Conservation (phyloP, 2,113 vertebrate species). For the Calonectris borealis region DNA sequence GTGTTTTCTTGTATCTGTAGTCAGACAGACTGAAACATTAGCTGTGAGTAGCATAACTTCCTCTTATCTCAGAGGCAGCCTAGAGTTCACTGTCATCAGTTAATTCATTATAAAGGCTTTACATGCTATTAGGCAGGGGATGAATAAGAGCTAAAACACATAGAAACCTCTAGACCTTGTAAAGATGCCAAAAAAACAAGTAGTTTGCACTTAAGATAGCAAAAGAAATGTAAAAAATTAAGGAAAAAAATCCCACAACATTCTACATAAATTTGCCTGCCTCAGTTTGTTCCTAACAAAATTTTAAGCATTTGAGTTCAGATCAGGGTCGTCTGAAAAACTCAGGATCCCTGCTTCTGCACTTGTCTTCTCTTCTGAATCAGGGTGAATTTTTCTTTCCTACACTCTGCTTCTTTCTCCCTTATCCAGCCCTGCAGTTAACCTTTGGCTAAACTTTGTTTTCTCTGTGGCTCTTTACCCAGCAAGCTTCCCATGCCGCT, state of each 20-base stretch:
- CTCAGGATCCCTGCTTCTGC: neutral
- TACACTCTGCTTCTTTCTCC: neutral
- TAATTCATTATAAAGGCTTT: neutral
- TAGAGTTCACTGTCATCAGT: neutral
- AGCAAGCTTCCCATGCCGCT: neutral
- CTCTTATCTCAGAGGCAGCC: neutral
- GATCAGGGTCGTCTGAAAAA: neutral
- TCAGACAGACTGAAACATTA: neutral
- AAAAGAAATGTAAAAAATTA: neutral
- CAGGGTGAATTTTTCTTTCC: neutral
- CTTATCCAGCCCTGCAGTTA: neutral
- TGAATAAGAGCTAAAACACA: neutral
- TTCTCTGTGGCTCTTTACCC: neutral
- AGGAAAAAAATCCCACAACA: neutral
- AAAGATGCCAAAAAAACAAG: neutral
- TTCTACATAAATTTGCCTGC: neutral
- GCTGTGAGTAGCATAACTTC: neutral
- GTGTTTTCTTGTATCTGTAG: neutral
- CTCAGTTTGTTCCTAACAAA: neutral
- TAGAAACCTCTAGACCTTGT: neutral
- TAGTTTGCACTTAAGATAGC: neutral
- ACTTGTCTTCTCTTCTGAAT: neutral
- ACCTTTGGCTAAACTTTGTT: neutral
- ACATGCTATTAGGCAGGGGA: neutral
- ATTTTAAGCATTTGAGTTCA: neutral